Evolutionary conservation across 2,113 vertebrate genomes (phyloP).

Genomic region (Xyrauchen texanus): DNA sequence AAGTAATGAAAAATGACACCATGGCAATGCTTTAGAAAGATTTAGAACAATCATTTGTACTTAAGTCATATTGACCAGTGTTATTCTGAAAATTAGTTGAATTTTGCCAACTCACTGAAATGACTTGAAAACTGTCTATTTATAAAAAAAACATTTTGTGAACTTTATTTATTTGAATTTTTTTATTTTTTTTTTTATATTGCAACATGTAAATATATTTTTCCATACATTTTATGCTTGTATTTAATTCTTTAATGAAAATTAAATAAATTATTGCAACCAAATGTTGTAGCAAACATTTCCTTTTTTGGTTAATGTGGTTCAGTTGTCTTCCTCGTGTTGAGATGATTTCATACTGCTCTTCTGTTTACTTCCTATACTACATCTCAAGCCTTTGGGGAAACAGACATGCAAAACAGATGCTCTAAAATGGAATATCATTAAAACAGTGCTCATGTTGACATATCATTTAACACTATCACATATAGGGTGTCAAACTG

Average conservation of each 20-base stretch:
- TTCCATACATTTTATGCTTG: neutral
- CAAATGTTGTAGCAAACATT: slow-evolving; percentile 4
- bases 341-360: neutral
- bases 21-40: slow-evolving; percentile 18
- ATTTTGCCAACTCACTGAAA: slow-evolving; percentile 1
- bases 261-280: slow-evolving; percentile 21
- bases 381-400: neutral
- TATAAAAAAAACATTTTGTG: neutral
- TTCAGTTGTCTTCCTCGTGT: neutral
- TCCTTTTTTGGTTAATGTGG: slow-evolving; percentile 36
- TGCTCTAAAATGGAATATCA: neutral
- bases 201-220: neutral
- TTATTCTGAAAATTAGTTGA: neutral
- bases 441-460: neutral
- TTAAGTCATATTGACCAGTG: slow-evolving; percentile 52
- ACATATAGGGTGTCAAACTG: slow-evolving; percentile 7
- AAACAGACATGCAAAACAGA: neutral
- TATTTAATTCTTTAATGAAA: neutral
- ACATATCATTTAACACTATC: slow-evolving; percentile 1
- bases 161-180: neutral
- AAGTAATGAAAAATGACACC: slow-evolving; percentile 6
- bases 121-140: neutral
- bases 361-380: neutral
- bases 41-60: neutral
- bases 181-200: neutral